phyloP scores from a whole-genome alignment of 2,888 invertebrate genomes.

The Caenorhabditis zanzibari region DNA sequence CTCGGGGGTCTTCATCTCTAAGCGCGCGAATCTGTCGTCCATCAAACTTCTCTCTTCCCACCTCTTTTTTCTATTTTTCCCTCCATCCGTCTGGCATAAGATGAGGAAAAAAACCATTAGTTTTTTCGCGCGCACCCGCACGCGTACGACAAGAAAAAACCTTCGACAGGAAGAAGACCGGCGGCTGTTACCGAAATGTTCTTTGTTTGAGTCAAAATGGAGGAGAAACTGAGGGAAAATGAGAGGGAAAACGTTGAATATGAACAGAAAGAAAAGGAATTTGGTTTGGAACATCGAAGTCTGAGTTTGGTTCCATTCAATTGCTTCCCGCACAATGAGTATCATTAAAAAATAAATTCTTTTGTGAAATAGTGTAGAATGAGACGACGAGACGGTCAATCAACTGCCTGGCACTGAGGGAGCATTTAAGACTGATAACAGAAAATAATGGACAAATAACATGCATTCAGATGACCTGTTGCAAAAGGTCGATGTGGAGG shows the following conservation, averaged over 20 bases:
- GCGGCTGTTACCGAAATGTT: slow-evolving; percentile 62
- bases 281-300: slow-evolving; percentile 15
- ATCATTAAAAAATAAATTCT: slow-evolving; percentile 27
- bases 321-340: slow-evolving; percentile 17
- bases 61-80: slow-evolving; percentile 26
- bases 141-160: slow-evolving; percentile 47
- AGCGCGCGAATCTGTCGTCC: slow-evolving; percentile 60
- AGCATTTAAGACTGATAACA: slow-evolving; percentile 49
- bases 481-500: slow-evolving; percentile 28
- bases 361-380: slow-evolving; percentile 27
- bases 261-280: slow-evolving; percentile 33
- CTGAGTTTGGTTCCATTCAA: not conserved
- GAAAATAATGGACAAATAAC: slow-evolving; percentile 28
- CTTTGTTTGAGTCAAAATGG: slow-evolving; percentile 50
- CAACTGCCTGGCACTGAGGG: slow-evolving; percentile 63
- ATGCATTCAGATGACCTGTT: slow-evolving; percentile 48
- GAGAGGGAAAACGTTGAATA: not conserved
- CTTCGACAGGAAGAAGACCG: slow-evolving; percentile 47
- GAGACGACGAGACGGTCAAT: slow-evolving; percentile 47
- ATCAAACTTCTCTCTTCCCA: slow-evolving; percentile 44
- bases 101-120: slow-evolving; percentile 53
- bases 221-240: slow-evolving; percentile 3
- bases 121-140: slow-evolving; percentile 53
- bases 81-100: slow-evolving; percentile 39
- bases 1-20: slow-evolving; percentile 20